Conservation (phyloP, 2,797 vertebrate species). For the Nyctalus aviator region DNA sequence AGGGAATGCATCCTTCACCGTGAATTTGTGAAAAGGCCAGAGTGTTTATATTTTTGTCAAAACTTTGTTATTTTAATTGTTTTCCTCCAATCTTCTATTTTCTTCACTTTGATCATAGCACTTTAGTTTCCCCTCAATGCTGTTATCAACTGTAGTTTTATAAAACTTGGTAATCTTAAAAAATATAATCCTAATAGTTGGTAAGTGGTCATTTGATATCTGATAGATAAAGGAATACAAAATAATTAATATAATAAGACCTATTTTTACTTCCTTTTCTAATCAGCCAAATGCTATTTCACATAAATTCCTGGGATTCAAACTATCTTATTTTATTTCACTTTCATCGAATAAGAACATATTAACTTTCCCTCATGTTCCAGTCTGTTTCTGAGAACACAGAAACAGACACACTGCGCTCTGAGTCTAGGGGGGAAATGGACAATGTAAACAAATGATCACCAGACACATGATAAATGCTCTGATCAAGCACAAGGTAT, state of each 20-base stretch:
- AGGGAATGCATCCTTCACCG: neutral
- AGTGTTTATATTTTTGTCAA: conserved; percentile 19
- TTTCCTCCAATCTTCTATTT: conserved; percentile 4
- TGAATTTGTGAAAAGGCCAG: conserved; percentile 1
- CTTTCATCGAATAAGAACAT: neutral
- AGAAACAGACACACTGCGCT: neutral
- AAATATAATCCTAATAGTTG: conserved; percentile 19
- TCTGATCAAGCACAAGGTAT: neutral
- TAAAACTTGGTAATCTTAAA: conserved; percentile 34
- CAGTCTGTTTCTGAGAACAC: neutral
- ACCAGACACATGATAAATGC: neutral
- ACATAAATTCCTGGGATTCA: conserved; percentile 19
- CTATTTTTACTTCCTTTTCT: neutral
- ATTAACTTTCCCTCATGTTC: neutral
- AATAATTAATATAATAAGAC: conserved; percentile 11
- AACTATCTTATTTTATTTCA: conserved; percentile 41
- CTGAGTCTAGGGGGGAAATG: neutral
- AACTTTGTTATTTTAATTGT: conserved; percentile 16
- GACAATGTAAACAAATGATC: neutral
- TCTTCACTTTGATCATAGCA: neutral
- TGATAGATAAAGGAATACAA: conserved; percentile 7
- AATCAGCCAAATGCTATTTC: neutral
- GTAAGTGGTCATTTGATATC: neutral
- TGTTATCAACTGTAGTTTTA: conserved; percentile 13
- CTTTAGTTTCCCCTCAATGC: neutral